These are phyloP conservation scores for Xenopus petersii DNA, from an alignment of 2,797 vertebrate species.

Conservation along the genomic window DNA sequence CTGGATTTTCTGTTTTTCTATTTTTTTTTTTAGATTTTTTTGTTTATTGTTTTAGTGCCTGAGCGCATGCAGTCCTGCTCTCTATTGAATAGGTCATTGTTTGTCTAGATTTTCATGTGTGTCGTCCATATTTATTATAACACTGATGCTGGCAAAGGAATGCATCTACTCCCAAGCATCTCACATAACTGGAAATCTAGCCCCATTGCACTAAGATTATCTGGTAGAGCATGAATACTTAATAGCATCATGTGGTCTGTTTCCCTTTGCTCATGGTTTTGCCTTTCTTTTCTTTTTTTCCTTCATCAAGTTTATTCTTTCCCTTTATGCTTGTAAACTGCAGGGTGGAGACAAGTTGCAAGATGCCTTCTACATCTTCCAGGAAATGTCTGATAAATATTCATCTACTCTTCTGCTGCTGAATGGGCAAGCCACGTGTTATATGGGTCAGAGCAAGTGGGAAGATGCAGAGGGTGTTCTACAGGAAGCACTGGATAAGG, in stretches of 20 bases:
- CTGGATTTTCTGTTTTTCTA: no score
- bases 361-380: slow-evolving; percentile 96
- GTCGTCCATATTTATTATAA: neutral
- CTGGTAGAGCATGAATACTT: slow-evolving; percentile 21
- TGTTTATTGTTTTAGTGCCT: no score
- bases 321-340: slow-evolving; percentile 6
- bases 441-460: slow-evolving; percentile 95
- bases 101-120: neutral
- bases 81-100: neutral
- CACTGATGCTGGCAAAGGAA: neutral
- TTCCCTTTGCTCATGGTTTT: slow-evolving; percentile 9
- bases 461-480: slow-evolving; percentile 89
- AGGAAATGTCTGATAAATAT: slow-evolving; percentile 95
- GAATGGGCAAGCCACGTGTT: slow-evolving; percentile 87
- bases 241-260: neutral
- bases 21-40: no score
- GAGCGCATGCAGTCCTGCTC: neutral
- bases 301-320: neutral
- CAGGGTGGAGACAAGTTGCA: slow-evolving; percentile 94
- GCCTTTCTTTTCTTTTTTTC: slow-evolving; percentile 1
- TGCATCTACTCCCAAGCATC: neutral
- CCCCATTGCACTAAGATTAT: neutral
- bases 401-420: slow-evolving; percentile 86
- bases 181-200: neutral
- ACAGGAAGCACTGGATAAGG: slow-evolving; percentile 94